phyloP scores from a whole-genome alignment of 2,113 vertebrate species.

The Tragelaphus strepsiceros region DNA sequence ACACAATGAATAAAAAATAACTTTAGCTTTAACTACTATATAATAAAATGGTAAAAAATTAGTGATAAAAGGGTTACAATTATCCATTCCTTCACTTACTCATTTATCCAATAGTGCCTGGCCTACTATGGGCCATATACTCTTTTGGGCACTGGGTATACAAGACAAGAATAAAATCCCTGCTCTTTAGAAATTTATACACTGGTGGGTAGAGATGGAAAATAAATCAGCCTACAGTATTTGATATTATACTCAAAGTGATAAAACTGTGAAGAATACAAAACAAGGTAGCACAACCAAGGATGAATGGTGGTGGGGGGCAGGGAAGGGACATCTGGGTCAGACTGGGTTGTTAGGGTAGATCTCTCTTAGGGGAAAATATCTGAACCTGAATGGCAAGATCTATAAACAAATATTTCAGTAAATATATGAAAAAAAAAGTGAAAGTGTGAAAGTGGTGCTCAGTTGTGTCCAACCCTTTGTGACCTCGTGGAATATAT shows the following conservation, averaged over 20 bases:
- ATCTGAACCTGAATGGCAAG: not conserved
- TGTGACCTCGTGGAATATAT: not conserved
- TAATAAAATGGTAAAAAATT: constrained; percentile 1
- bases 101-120: not conserved
- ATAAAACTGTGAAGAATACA: not conserved
- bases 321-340: not conserved
- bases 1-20: constrained; percentile 1
- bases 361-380: not conserved
- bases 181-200: not conserved
- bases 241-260: not conserved
- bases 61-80: not conserved
- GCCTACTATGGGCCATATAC: not conserved
- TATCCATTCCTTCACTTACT: not conserved
- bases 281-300: not conserved
- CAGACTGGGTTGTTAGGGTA: not conserved
- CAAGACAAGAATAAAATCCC: not conserved
- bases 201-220: not conserved
- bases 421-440: not conserved
- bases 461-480: not conserved
- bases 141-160: not conserved
- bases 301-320: not conserved
- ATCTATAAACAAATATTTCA: not conserved
- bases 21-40: not conserved
- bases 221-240: not conserved
- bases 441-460: not conserved